Conservation (phyloP, 1,140 invertebrate species). For the Drosophila subobscura region DNA sequence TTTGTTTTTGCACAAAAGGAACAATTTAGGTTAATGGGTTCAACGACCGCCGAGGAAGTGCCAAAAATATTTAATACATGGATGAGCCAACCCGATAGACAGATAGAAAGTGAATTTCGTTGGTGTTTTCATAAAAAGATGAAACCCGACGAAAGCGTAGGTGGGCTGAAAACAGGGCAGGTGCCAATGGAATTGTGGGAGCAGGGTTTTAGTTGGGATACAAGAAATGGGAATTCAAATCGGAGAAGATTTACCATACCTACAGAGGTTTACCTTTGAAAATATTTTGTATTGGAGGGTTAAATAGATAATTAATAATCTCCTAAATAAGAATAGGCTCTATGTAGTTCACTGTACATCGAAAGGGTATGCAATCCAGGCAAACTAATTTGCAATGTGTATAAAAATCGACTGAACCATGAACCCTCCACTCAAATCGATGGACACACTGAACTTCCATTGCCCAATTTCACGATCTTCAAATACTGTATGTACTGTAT, state of each 20-base stretch:
- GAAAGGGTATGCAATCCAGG: no score
- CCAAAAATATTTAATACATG: constrained; percentile 47
- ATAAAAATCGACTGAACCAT: no score
- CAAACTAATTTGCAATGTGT: no score
- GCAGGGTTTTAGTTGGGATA: no score
- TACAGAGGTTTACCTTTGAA: no score
- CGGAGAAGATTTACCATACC: not conserved
- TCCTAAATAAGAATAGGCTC: not conserved
- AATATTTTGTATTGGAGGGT: no score
- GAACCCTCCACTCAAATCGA: no score
- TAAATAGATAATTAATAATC: not conserved
- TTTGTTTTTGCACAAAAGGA: constrained; percentile 53
- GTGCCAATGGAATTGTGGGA: not conserved
- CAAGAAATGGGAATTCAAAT: not conserved
- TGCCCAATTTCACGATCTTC: not conserved
- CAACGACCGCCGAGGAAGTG: constrained; percentile 69
- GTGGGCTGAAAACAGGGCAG: constrained; percentile 1
- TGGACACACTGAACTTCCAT: not conserved
- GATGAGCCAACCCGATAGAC: constrained; percentile 26
- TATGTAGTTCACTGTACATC: no score
- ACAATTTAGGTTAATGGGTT: constrained; percentile 79
- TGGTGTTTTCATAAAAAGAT: not conserved
- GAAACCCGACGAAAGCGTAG: constrained; percentile 4
- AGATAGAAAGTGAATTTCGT: constrained; percentile 57
- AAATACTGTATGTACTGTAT: not conserved